These are phyloP conservation scores for Podocnemis expansa DNA, from an alignment of 2,113 vertebrate genomes.

Conservation along the genomic window DNA sequence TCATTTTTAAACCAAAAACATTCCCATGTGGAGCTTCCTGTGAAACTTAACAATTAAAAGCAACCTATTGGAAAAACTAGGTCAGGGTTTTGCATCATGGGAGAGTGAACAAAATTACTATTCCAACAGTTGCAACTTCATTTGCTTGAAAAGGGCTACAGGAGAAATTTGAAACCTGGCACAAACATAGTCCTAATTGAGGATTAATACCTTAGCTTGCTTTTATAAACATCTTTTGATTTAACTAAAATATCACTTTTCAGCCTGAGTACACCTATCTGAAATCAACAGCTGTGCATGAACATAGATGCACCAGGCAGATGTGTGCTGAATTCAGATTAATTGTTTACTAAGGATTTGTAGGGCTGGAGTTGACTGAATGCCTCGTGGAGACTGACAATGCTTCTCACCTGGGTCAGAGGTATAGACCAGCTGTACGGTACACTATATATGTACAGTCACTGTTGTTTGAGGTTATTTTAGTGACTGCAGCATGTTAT, in stretches of 20 bases:
- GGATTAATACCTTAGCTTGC: background rate
- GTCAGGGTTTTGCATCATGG: background rate
- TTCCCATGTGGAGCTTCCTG: background rate
- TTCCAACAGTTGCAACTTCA: background rate
- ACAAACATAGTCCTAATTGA: background rate
- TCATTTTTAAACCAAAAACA: background rate
- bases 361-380: background rate
- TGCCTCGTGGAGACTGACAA: background rate
- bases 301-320: background rate
- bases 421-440: background rate
- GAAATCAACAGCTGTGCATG: background rate
- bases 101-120: background rate
- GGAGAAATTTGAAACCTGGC: background rate
- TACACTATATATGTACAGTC: no score
- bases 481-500: background rate
- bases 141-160: background rate
- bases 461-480: background rate
- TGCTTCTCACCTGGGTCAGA: background rate
- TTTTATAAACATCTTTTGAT: background rate
- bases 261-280: background rate
- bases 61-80: background rate
- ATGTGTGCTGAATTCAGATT: background rate
- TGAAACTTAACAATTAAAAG: background rate
- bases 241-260: background rate
- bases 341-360: background rate